phyloP scores from a whole-genome alignment of 2,797 vertebrate species.

The Syndactyla subalaris region DNA sequence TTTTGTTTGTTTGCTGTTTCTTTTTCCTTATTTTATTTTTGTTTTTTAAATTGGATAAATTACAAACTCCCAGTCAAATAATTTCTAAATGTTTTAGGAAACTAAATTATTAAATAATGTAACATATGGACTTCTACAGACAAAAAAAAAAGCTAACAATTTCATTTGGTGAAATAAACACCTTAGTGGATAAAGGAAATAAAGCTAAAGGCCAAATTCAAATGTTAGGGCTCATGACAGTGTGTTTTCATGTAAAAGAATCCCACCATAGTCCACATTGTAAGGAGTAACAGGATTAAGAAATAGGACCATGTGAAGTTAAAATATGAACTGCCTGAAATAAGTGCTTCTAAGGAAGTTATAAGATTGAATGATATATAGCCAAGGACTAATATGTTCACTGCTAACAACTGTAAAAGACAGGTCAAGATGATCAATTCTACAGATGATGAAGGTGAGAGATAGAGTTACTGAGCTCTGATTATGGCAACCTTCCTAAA shows the following conservation, averaged over 20 bases:
- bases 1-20: not conserved
- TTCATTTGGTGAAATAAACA: not conserved
- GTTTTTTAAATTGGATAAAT: not conserved
- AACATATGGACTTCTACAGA: not conserved
- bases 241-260: not conserved
- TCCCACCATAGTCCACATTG: not conserved
- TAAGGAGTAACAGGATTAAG: not conserved
- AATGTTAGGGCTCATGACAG: not conserved
- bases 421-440: not conserved
- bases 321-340: not conserved
- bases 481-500: not conserved
- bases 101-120: not conserved
- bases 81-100: not conserved
- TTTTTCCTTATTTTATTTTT: not conserved
- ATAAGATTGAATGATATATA: not conserved
- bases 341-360: not conserved
- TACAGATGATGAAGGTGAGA: not conserved
- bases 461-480: not conserved
- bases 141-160: not conserved
- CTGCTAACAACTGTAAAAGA: not conserved
- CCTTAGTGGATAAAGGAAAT: not conserved
- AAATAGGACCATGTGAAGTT: not conserved
- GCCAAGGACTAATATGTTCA: not conserved
- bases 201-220: not conserved
- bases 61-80: not conserved